Evolutionary conservation across 2,113 vertebrate species (phyloP).

Genomic region (Kryptolebias marmoratus): DNA sequence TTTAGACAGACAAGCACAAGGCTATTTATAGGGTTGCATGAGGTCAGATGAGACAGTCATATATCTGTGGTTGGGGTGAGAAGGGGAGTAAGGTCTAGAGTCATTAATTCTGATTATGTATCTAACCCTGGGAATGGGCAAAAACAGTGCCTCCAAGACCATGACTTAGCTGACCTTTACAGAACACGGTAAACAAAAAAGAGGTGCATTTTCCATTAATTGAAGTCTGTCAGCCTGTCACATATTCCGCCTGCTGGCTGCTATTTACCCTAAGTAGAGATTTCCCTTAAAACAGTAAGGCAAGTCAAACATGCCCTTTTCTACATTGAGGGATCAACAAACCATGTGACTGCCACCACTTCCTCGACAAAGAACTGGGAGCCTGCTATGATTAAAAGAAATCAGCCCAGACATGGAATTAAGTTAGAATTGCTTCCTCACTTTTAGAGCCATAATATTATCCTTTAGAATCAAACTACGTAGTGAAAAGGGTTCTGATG

Average conservation of each 20-base stretch:
- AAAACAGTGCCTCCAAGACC: constrained; percentile 89
- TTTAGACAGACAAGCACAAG: constrained; percentile 79
- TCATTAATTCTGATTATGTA: constrained; percentile 97
- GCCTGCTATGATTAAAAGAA: constrained; percentile 74
- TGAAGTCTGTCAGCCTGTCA: constrained; percentile 86
- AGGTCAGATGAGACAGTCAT: constrained; percentile 91
- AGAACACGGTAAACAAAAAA: constrained; percentile 93
- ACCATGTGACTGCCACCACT: constrained; percentile 71
- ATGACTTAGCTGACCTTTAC: constrained; percentile 87
- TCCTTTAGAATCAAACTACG: constrained; percentile 31
- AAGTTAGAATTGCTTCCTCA: constrained; percentile 49
- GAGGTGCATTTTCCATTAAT: constrained; percentile 90
- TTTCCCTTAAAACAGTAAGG: constrained; percentile 82
- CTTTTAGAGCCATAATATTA: constrained; percentile 50
- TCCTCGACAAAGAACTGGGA: constrained; percentile 70
- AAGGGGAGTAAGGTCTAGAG: constrained; percentile 75
- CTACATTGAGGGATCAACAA: constrained; percentile 70
- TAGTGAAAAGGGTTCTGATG: constrained; percentile 24
- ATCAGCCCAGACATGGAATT: constrained; percentile 64
- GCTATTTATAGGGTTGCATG: constrained; percentile 89
- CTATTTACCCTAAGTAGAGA: constrained; percentile 92
- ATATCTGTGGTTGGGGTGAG: constrained; percentile 87
- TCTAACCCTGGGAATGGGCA: constrained; percentile 97
- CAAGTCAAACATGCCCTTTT: constrained; percentile 83
- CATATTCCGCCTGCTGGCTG: constrained; percentile 87